Percentiles rank a stretch among this genome's conserved stretches.
phyloP scores from a whole-genome alignment of 2,888 invertebrate genomes.

The Calameuta filiformis region DNA sequence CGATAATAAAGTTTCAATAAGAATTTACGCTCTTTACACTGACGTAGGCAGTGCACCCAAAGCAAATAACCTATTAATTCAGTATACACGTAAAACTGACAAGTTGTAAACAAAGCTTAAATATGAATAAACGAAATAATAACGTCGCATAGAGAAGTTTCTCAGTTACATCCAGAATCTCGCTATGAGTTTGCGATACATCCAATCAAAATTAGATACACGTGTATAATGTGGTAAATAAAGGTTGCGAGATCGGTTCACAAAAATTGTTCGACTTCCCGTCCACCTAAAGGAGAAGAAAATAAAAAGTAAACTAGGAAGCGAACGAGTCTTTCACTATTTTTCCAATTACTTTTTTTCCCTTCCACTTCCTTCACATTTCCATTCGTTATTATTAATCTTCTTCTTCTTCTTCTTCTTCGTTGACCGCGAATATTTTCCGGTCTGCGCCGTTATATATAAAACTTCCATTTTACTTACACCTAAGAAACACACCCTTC shows the following conservation, averaged over 20 bases:
- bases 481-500: slow-evolving; percentile 54
- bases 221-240: slow-evolving; percentile 25
- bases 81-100: background rate
- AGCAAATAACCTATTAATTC: background rate
- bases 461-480: slow-evolving; percentile 47
- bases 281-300: background rate
- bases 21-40: background rate
- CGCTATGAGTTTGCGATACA: slow-evolving; percentile 35
- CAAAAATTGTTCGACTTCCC: background rate
- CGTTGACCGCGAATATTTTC: background rate
- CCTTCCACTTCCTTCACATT: slow-evolving; percentile 27
- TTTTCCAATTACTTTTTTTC: background rate
- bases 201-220: slow-evolving; percentile 52
- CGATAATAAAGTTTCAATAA: background rate
- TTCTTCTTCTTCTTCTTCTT: background rate
- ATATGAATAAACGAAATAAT: background rate
- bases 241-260: background rate
- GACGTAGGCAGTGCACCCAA: background rate
- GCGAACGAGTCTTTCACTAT: background rate
- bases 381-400: slow-evolving; percentile 8
- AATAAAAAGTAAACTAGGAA: background rate
- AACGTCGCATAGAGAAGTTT: background rate
- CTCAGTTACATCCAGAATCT: background rate
- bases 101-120: background rate
- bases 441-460: background rate